A percentile compares a stretch with the other conserved stretches of the same genome.
phyloP scores from a whole-genome alignment of 2,797 vertebrate species.

The Pangasius krempfi region DNA sequence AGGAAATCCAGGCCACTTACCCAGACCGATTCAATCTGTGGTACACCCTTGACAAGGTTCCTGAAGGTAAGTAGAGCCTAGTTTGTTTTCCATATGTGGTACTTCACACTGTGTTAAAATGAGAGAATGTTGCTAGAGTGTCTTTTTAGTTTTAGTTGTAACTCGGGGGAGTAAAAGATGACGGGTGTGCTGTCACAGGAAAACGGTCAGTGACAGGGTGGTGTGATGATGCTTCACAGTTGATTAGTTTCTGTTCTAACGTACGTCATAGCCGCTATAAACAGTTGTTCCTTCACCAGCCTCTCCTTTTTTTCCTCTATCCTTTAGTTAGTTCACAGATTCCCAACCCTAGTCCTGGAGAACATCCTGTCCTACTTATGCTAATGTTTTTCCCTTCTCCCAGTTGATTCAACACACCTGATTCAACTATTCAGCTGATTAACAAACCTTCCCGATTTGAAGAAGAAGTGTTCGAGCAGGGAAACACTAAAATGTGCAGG shows the following conservation, averaged over 20 bases:
- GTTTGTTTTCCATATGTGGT: not conserved
- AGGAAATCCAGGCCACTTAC: conserved; percentile 84
- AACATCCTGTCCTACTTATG: not conserved
- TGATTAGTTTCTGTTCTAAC: not conserved
- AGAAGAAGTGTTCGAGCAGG: not conserved
- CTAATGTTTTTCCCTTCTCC: not conserved
- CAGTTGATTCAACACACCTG: not conserved
- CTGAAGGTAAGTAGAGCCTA: conserved; percentile 77
- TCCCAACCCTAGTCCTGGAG: not conserved
- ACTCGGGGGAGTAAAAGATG: not conserved
- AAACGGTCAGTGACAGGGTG: not conserved
- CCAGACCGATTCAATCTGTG: conserved; percentile 88
- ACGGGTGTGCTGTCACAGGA: not conserved
- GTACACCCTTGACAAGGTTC: conserved; percentile 89
- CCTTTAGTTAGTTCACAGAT: not conserved
- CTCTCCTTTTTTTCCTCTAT: not conserved
- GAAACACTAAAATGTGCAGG: not conserved
- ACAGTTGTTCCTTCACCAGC: not conserved
- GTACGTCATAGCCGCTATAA: too few species aligned
- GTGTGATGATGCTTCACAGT: not conserved
- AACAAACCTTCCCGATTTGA: not conserved
- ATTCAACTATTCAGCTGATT: not conserved
- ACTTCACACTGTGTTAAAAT: not conserved
- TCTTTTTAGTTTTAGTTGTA: not conserved
- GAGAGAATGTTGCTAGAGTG: not conserved